Evolutionary conservation across 2,113 vertebrate species (phyloP).

Genomic region (Clupea harengus): DNA sequence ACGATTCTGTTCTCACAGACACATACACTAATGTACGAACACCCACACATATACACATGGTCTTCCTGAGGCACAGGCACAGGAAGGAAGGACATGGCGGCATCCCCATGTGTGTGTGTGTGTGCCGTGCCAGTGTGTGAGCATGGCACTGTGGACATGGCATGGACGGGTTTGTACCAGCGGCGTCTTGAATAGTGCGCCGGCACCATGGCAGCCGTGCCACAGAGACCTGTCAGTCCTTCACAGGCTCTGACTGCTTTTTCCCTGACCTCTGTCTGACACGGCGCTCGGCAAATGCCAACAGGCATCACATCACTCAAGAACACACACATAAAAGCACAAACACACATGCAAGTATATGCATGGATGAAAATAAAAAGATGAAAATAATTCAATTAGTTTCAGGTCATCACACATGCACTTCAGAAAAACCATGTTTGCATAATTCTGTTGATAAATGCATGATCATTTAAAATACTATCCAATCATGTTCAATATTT

Average conservation of each 20-base stretch:
- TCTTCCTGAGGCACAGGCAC: background rate
- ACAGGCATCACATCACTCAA: slow-evolving; percentile 1
- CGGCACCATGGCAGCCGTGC: background rate
- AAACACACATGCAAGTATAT: background rate
- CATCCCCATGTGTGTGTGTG: background rate
- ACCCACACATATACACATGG: background rate
- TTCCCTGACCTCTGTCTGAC: background rate
- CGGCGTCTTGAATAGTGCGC: background rate
- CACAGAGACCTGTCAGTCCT: background rate
- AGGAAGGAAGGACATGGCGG: background rate
- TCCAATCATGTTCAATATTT: background rate
- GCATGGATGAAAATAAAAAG: background rate
- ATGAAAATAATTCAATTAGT: slow-evolving; percentile 25
- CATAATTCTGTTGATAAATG: slow-evolving; percentile 5
- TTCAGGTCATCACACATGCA: slow-evolving; percentile 33
- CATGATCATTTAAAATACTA: background rate
- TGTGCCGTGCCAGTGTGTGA: background rate
- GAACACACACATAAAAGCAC: background rate
- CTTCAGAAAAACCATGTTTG: slow-evolving; percentile 3
- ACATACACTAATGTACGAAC: background rate
- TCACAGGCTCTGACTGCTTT: background rate
- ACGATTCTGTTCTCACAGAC: background rate
- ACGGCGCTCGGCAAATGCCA: background rate
- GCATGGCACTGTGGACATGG: background rate
- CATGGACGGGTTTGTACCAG: background rate